Evolutionary conservation across 2,888 invertebrate species (phyloP).

Genomic region (Leptinotarsa rubiginosa): DNA sequence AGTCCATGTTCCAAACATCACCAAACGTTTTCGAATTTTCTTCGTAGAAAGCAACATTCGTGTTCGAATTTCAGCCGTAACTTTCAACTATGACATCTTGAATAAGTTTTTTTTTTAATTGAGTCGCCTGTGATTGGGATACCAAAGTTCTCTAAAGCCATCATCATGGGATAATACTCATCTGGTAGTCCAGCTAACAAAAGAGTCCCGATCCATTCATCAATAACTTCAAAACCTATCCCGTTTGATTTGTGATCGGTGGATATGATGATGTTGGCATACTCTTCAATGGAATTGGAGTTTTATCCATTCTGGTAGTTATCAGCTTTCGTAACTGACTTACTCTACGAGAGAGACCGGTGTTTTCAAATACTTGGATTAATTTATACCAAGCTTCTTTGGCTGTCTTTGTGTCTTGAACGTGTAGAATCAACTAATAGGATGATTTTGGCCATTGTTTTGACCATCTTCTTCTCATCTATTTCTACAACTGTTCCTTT

Average conservation of each 20-base stretch:
- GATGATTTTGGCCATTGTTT: not conserved
- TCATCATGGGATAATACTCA: not conserved
- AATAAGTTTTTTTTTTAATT: not conserved
- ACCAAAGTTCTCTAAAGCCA: not conserved
- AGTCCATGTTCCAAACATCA: not conserved
- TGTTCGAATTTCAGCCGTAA: not conserved
- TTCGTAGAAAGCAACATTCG: too few species aligned
- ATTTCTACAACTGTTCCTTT: not conserved
- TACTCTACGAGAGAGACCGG: constrained; percentile 1
- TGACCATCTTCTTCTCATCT: not conserved
- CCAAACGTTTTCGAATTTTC: too few species aligned
- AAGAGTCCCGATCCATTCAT: not conserved
- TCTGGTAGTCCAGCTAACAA: too few species aligned
- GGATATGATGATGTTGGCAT: not conserved
- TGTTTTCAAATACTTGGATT: not conserved
- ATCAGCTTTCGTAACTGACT: constrained; percentile 67
- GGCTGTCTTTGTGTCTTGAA: not conserved
- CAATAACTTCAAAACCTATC: not conserved
- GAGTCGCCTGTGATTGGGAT: constrained; percentile 6
- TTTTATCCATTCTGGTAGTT: constrained; percentile 86
- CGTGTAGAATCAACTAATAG: not conserved
- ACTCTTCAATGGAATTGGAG: constrained; percentile 14
- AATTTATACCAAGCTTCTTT: not conserved
- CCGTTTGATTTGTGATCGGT: not conserved
- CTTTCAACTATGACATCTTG: not conserved